A percentile compares a stretch with the other conserved stretches of the same genome.
Evolutionary conservation across 2,888 invertebrate species (phyloP).

Genomic region (Drosophila mimica): DNA sequence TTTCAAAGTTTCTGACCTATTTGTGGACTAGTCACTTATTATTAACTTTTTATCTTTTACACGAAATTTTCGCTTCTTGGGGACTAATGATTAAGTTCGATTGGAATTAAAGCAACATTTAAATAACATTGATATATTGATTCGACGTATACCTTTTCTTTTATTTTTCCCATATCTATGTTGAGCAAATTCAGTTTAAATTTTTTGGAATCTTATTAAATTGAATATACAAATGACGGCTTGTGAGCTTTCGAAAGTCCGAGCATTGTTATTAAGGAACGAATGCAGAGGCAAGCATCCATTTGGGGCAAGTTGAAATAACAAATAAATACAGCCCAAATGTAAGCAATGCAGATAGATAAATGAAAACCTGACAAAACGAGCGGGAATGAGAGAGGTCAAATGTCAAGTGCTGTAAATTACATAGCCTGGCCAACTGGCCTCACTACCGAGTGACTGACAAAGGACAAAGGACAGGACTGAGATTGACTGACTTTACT

Average conservation of each 20-base stretch:
- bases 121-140: background rate
- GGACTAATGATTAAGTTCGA: background rate
- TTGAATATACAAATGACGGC: constrained; percentile 10
- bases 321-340: constrained; percentile 32
- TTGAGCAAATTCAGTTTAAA: background rate
- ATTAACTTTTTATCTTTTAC: no score
- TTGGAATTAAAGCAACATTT: background rate
- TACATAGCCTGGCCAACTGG: constrained; percentile 43
- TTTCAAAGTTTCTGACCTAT: background rate
- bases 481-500: constrained; percentile 22
- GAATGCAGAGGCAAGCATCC: constrained; percentile 2
- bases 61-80: no score
- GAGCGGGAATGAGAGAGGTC: background rate
- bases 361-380: background rate
- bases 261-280: constrained; percentile 5
- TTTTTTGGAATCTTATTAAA: background rate
- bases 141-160: background rate
- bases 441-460: constrained; percentile 32
- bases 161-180: background rate
- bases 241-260: background rate
- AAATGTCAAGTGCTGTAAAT: constrained; percentile 64
- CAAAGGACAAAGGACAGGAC: constrained; percentile 14
- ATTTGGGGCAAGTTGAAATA: constrained; percentile 38
- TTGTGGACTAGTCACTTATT: background rate
- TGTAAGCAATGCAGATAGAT: constrained; percentile 21